Evolutionary conservation across 2,113 vertebrate genomes (phyloP).

Genomic region (Accipiter cooperii): DNA sequence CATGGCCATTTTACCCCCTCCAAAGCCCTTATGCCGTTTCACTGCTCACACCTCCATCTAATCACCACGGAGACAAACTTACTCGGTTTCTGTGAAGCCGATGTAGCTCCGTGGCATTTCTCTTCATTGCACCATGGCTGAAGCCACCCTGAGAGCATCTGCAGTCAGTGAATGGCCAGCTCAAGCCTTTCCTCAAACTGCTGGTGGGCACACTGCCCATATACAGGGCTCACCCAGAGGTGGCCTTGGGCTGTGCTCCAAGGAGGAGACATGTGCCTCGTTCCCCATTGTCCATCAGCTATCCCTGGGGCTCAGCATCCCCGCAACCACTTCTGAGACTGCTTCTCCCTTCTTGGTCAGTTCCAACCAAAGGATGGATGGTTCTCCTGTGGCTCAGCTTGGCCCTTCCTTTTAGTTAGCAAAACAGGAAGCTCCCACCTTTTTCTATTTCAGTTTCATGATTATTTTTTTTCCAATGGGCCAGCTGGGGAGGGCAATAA

Average conservation of each 20-base stretch:
- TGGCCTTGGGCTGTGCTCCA: neutral
- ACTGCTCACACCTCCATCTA: neutral
- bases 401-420: neutral
- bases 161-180: neutral
- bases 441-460: neutral
- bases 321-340: neutral
- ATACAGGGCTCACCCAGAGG: neutral
- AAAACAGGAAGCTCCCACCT: slow-evolving; percentile 12
- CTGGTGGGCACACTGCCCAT: neutral
- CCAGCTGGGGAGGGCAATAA: neutral
- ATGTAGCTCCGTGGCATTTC: neutral
- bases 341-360: neutral
- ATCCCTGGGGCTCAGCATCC: neutral
- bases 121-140: neutral
- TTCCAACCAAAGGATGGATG: neutral
- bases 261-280: rapidly evolving
- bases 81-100: rapidly evolving
- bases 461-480: neutral
- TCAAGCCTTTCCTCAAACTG: neutral
- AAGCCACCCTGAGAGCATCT: neutral
- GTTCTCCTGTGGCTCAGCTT: neutral
- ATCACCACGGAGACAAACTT: neutral
- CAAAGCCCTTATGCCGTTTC: neutral
- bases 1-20: neutral
- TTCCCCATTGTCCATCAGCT: neutral